Conservation (phyloP, 2,888 invertebrate species). For the Athrips mouffetella region DNA sequence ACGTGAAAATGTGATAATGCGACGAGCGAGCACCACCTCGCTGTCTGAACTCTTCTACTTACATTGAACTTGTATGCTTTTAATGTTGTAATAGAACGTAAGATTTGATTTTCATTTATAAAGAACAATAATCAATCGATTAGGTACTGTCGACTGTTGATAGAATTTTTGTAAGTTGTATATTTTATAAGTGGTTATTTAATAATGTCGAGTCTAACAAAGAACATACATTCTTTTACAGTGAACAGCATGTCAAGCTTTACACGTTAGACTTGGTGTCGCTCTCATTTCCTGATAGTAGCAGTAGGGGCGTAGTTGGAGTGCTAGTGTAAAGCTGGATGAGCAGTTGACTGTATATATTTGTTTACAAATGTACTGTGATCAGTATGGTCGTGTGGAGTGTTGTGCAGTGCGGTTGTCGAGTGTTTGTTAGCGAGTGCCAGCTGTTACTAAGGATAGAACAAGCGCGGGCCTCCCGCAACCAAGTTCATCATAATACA, state of each 20-base stretch:
- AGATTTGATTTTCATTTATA: conserved; percentile 47
- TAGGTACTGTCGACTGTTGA: conserved; percentile 50
- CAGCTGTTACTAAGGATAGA: no score
- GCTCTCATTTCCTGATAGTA: no score
- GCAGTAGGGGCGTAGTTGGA: no score
- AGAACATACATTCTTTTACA: conserved; percentile 32
- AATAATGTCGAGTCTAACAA: conserved; percentile 57
- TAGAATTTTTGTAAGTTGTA: conserved; percentile 61
- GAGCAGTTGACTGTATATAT: no score
- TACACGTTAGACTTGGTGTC: no score
- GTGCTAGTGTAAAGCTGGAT: no score
- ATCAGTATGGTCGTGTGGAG: conserved; percentile 43
- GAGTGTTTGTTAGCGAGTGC: conserved; percentile 14
- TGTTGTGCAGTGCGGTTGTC: conserved; percentile 18
- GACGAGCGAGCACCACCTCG: conserved; percentile 25
- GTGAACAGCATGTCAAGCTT: no score
- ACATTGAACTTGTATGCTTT: conserved; percentile 52
- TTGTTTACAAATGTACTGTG: conserved; percentile 69
- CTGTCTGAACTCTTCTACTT: conserved; percentile 39
- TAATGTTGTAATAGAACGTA: conserved; percentile 56
- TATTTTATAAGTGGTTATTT: conserved; percentile 69
- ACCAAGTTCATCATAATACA: conserved; percentile 27
- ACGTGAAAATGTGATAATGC: conserved; percentile 40
- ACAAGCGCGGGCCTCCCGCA: conserved; percentile 14
- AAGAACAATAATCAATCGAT: conserved; percentile 54